A percentile compares a stretch with the other conserved stretches of the same genome.
Evolutionary conservation across 1,140 invertebrate species (phyloP).

Genomic region (Cyclargus thomasi): DNA sequence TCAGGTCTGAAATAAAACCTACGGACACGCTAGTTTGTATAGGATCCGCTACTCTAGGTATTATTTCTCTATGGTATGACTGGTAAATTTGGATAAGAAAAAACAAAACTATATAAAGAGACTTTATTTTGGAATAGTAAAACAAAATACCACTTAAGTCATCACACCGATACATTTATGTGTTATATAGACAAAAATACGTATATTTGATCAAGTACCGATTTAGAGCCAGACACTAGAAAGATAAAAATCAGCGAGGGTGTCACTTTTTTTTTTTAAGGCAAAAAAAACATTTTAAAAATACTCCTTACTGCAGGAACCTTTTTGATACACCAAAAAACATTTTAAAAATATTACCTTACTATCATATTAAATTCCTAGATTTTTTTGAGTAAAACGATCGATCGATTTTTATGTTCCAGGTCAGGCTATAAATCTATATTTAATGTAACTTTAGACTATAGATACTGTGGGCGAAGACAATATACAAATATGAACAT

Average conservation of each 20-base stretch:
- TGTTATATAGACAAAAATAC: slow-evolving; percentile 66
- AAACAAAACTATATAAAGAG: slow-evolving; percentile 58
- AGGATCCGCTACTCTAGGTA: too few species aligned
- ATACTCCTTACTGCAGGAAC: neutral
- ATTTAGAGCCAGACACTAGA: slow-evolving; percentile 13
- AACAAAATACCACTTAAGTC: slow-evolving; percentile 66
- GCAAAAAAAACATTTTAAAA: neutral
- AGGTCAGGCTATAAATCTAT: too few species aligned
- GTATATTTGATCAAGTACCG: slow-evolving; percentile 60
- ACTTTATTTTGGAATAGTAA: slow-evolving; percentile 70
- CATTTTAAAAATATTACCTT: neutral
- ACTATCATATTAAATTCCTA: too few species aligned
- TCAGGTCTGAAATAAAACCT: too few species aligned
- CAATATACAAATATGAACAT: slow-evolving; percentile 21
- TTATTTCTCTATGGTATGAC: too few species aligned
- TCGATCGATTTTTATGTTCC: too few species aligned
- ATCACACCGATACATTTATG: slow-evolving; percentile 55
- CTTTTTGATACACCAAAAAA: too few species aligned
- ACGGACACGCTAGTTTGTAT: too few species aligned
- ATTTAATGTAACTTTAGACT: too few species aligned
- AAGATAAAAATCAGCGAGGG: slow-evolving; percentile 9
- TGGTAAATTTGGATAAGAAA: slow-evolving; percentile 28
- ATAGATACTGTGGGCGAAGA: slow-evolving; percentile 43
- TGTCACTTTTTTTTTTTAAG: too few species aligned
- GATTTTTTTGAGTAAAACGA: too few species aligned